Evolutionary conservation across 1,140 invertebrate genomes (phyloP).

Genomic region (Drosophila mayri): DNA sequence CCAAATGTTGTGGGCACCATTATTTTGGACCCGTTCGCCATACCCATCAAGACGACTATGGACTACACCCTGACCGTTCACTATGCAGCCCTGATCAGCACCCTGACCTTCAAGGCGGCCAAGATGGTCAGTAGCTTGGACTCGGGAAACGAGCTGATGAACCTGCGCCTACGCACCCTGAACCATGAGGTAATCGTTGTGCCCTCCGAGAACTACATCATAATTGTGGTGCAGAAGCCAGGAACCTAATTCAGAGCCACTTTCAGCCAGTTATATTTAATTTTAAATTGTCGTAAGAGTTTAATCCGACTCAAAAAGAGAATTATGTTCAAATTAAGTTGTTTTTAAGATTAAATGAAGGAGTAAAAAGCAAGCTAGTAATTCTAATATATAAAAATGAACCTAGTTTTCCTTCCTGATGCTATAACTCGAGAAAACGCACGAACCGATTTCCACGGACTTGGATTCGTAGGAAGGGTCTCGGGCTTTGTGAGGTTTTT

Average conservation of each 20-base stretch:
- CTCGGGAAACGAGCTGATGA: constrained; percentile 91
- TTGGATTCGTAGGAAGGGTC: too few species aligned
- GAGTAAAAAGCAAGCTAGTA: neutral
- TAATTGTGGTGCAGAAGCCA: constrained; percentile 90
- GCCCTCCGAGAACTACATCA: constrained; percentile 90
- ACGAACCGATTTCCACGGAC: too few species aligned
- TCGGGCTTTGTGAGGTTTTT: too few species aligned
- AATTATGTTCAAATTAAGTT: neutral
- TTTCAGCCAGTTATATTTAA: too few species aligned
- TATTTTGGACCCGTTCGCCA: constrained; percentile 90
- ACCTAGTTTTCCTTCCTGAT: too few species aligned
- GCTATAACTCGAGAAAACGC: too few species aligned
- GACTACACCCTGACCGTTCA: constrained; percentile 91
- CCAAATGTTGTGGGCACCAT: constrained; percentile 91
- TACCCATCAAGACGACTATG: constrained; percentile 91
- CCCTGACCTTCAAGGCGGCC: constrained; percentile 89
- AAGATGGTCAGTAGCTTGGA: constrained; percentile 90
- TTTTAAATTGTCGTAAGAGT: too few species aligned
- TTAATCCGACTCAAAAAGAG: too few species aligned
- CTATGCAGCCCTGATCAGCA: constrained; percentile 88
- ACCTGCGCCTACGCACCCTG: constrained; percentile 93
- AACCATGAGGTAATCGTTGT: constrained; percentile 97
- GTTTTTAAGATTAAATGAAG: neutral
- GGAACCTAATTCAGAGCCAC: constrained; percentile 81
- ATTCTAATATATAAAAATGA: too few species aligned